phyloP scores from a whole-genome alignment of 2,113 vertebrate genomes.

The Geothlypis trichas region DNA sequence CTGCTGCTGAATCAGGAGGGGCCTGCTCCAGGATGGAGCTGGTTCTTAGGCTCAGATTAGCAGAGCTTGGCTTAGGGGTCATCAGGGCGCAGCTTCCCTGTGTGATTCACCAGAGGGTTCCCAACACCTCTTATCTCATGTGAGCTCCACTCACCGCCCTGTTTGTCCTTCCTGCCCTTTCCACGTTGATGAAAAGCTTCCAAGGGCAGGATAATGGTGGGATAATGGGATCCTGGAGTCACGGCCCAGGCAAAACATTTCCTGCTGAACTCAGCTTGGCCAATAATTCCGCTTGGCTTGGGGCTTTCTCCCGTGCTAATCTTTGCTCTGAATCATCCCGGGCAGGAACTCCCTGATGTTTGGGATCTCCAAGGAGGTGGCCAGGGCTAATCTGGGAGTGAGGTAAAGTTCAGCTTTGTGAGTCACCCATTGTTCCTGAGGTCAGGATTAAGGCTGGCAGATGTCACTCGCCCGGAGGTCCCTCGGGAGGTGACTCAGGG shows the following conservation, averaged over 20 bases:
- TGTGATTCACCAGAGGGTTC: background rate
- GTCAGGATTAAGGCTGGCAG: background rate
- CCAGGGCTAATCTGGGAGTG: conserved; percentile 8
- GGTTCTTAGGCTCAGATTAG: background rate
- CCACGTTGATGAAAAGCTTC: background rate
- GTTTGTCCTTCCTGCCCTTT: background rate
- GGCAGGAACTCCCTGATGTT: conserved; percentile 40
- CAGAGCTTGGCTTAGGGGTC: background rate
- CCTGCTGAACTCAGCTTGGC: conserved; percentile 18
- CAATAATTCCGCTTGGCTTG: conserved; percentile 27
- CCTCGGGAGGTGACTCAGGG: conserved; percentile 8
- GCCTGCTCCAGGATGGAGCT: background rate
- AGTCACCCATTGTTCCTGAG: conserved; percentile 40
- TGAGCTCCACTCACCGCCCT: background rate
- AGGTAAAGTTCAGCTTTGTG: conserved; percentile 25
- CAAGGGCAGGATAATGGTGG: background rate
- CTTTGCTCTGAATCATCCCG: conserved; percentile 27
- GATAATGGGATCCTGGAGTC: conserved; percentile 2
- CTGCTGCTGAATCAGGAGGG: background rate
- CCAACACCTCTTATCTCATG: background rate
- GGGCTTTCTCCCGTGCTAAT: conserved; percentile 31
- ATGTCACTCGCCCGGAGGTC: background rate
- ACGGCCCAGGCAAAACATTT: background rate
- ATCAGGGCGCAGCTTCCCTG: background rate
- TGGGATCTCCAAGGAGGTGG: background rate